Evolutionary conservation across 2,113 vertebrate genomes (phyloP).

Genomic region (Thunnus thynnus): DNA sequence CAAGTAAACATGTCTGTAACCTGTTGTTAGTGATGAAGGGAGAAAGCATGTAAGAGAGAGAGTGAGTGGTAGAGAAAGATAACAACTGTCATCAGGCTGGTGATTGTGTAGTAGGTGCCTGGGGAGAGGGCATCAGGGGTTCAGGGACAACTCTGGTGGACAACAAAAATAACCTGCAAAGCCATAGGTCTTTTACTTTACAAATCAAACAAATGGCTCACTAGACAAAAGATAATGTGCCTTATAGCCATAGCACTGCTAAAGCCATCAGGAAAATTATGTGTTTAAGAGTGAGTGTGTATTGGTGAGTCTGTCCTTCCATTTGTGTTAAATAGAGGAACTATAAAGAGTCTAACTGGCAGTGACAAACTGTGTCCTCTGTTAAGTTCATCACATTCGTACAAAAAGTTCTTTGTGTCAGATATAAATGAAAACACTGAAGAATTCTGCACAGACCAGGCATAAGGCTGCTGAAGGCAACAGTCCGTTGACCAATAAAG

Average conservation of each 20-base stretch:
- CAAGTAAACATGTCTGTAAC: conserved; percentile 97
- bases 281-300: not conserved
- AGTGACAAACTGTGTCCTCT: conserved; percentile 27
- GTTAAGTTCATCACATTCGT: conserved; percentile 14
- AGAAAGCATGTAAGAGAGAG: conserved; percentile 21
- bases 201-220: conserved; percentile 43
- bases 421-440: not conserved
- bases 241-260: conserved; percentile 8
- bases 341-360: conserved; percentile 4
- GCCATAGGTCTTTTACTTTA: conserved; percentile 27
- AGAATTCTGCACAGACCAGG: conserved; percentile 87
- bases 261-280: not conserved
- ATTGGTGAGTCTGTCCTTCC: not conserved
- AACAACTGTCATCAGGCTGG: conserved; percentile 24
- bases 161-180: conserved; percentile 36
- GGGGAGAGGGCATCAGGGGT: conserved; percentile 40
- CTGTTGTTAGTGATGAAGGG: conserved; percentile 76
- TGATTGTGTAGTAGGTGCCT: conserved; percentile 31
- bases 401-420: not conserved
- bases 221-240: conserved; percentile 36
- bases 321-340: conserved; percentile 28
- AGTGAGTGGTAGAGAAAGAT: conserved; percentile 13
- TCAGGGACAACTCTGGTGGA: conserved; percentile 43
- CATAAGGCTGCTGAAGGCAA: conserved; percentile 96
- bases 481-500: conserved; percentile 96